A percentile compares a stretch with the other conserved stretches of the same genome.
Evolutionary conservation across 2,113 vertebrate species (phyloP).

Genomic region (Elephantulus edwardii): DNA sequence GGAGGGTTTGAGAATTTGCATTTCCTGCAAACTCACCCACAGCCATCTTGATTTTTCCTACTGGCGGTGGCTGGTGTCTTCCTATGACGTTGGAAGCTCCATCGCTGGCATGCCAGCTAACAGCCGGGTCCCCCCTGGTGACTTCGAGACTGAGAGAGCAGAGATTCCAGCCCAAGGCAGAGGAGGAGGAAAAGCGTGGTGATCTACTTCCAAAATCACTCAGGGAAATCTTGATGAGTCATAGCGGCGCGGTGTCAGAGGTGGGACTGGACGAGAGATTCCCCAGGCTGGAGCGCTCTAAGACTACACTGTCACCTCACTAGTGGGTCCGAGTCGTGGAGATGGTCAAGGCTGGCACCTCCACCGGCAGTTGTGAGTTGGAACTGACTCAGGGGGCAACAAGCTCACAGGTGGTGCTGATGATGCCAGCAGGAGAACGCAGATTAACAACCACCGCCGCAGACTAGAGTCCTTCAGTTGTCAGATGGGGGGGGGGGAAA

Average conservation of each 20-base stretch:
- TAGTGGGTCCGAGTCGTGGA: too few relatives aligned
- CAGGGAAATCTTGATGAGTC: background rate
- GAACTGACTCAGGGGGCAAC: too few relatives aligned
- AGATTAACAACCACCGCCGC: background rate
- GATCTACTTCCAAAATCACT: background rate
- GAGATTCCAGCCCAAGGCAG: background rate
- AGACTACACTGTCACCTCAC: too few relatives aligned
- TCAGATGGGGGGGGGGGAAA: background rate
- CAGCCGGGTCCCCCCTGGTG: background rate
- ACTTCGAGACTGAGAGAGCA: background rate
- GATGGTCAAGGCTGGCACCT: too few relatives aligned
- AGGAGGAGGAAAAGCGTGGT: background rate
- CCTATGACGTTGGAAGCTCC: background rate
- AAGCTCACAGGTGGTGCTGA: accelerated
- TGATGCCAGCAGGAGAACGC: too few relatives aligned
- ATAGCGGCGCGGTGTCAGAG: background rate
- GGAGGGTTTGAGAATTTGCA: background rate
- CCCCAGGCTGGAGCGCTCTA: background rate
- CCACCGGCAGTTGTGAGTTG: too few relatives aligned
- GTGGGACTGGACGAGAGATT: background rate
- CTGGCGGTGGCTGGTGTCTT: background rate
- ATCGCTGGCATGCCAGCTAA: background rate
- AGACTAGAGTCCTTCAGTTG: background rate
- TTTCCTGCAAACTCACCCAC: background rate
- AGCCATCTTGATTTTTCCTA: too few relatives aligned